phyloP scores from a whole-genome alignment of 2,888 invertebrate species.

The Lepidocyrtinus sp. region DNA sequence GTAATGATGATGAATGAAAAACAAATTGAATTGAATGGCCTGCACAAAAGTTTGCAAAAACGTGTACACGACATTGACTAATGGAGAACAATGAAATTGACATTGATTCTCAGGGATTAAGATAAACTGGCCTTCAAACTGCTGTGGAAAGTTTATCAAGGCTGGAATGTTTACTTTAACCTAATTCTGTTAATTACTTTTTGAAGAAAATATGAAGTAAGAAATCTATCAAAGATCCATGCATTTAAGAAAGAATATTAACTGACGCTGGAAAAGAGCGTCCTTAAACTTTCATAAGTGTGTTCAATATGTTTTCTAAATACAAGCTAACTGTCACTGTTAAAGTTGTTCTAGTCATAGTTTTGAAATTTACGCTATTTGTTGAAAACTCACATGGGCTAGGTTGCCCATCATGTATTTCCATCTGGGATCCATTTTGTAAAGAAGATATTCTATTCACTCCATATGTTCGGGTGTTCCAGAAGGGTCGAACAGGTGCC shows the following conservation, averaged over 20 bases:
- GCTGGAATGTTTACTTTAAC: background rate
- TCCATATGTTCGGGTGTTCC: constrained; percentile 44
- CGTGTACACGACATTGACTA: background rate
- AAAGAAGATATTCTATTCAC: constrained; percentile 28
- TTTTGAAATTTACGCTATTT: background rate
- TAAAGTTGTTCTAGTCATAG: background rate
- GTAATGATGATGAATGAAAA: no score
- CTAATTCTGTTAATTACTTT: background rate
- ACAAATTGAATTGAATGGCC: no score
- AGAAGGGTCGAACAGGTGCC: constrained; percentile 26
- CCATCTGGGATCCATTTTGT: constrained; percentile 53
- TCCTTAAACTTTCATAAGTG: background rate
- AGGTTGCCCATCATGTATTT: background rate
- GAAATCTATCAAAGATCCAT: background rate
- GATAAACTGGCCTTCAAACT: background rate
- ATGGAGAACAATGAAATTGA: background rate
- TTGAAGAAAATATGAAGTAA: no score
- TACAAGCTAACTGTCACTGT: background rate
- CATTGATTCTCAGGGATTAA: background rate
- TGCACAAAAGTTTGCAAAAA: no score
- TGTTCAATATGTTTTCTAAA: background rate
- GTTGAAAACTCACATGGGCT: background rate
- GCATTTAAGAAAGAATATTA: background rate
- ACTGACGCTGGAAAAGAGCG: background rate
- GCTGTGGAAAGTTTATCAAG: no score